Evolutionary conservation across 2,113 vertebrate genomes (phyloP).

Genomic region (Lanius collurio): DNA sequence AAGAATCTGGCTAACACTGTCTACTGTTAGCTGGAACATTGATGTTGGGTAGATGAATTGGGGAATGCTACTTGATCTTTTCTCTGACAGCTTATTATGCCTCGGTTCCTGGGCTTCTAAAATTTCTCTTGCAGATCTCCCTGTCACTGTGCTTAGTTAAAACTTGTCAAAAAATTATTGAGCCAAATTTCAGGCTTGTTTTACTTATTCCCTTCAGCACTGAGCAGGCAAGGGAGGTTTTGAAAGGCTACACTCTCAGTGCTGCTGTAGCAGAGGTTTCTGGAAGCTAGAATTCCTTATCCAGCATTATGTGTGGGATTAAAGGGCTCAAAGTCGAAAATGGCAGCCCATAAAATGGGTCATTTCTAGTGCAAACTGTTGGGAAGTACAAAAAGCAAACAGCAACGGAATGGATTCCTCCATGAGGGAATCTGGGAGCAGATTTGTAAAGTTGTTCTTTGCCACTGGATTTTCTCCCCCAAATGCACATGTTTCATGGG

Average conservation of each 20-base stretch:
- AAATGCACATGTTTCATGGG: fast-evolving
- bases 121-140: constrained; percentile 4
- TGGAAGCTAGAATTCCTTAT: background rate
- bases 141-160: background rate
- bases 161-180: constrained; percentile 47
- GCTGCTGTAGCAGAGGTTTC: background rate
- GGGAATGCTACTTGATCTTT: constrained; percentile 40
- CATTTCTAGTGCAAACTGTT: constrained; percentile 22
- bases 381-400: background rate
- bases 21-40: constrained; percentile 42
- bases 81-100: constrained; percentile 33
- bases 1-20: constrained; percentile 35
- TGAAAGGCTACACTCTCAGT: background rate
- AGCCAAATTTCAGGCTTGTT: constrained; percentile 21
- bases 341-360: background rate
- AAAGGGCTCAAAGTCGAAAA: background rate
- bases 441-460: background rate
- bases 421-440: background rate
- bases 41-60: constrained; percentile 26
- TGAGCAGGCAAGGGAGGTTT: background rate
- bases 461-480: background rate
- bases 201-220: constrained; percentile 27
- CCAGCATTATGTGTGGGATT: background rate
- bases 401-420: background rate
- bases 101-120: constrained; percentile 11